Percentiles rank a stretch among this genome's conserved stretches.
Conservation (phyloP, 2,113 vertebrate genomes). For the Poecile atricapillus region DNA sequence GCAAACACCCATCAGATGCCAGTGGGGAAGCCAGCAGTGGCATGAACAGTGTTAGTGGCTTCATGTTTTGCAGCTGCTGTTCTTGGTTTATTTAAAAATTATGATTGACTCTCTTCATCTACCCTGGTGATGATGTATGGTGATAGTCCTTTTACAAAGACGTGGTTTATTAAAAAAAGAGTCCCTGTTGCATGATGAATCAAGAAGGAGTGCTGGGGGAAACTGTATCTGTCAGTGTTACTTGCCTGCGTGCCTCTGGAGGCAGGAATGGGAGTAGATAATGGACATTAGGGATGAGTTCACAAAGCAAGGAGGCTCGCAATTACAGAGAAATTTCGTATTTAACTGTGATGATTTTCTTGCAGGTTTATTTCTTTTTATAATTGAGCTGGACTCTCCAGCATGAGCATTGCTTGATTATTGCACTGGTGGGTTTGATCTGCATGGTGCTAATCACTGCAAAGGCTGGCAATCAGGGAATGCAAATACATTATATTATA, state of each 20-base stretch:
- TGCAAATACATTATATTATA: background rate
- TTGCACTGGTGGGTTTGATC: background rate
- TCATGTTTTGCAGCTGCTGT: background rate
- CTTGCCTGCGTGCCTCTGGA: background rate
- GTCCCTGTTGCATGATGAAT: background rate
- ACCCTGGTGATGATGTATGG: background rate
- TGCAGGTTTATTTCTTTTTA: background rate
- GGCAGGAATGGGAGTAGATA: background rate
- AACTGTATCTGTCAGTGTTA: background rate
- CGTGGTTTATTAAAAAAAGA: background rate
- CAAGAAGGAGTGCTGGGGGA: background rate
- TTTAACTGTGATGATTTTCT: background rate
- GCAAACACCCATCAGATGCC: accelerated
- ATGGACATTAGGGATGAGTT: background rate
- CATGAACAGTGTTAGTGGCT: background rate
- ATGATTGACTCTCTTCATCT: background rate
- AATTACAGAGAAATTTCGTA: background rate
- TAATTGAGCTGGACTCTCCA: background rate
- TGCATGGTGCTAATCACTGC: background rate
- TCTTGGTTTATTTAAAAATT: background rate
- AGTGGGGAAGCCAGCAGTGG: background rate
- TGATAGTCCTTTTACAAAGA: background rate
- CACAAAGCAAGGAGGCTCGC: background rate
- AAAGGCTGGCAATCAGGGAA: background rate
- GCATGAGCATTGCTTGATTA: too few relatives aligned